Evolutionary conservation across 2,888 invertebrate species (phyloP).

Genomic region (Stenolophus ochropezus): DNA sequence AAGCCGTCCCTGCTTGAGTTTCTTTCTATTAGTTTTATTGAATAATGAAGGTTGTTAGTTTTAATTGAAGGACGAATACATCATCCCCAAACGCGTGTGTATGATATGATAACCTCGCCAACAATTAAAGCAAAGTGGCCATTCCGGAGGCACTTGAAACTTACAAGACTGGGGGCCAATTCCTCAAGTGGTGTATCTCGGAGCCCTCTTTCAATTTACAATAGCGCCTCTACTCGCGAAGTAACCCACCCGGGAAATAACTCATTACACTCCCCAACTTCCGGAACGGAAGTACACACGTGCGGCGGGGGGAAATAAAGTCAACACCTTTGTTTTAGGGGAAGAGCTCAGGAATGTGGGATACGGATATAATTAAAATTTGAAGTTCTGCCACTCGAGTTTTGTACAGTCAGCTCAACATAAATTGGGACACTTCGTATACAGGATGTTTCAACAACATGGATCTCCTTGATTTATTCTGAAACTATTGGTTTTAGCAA

Average conservation of each 20-base stretch:
- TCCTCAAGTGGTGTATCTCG: neutral
- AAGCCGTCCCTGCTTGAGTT: too few relatives aligned
- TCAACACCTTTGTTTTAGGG: neutral
- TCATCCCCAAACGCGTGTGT: too few relatives aligned
- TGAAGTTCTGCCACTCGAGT: too few relatives aligned
- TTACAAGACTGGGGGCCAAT: neutral
- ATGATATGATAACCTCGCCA: neutral
- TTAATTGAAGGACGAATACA: too few relatives aligned
- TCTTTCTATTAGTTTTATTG: neutral
- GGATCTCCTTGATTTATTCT: too few relatives aligned
- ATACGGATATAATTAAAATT: too few relatives aligned
- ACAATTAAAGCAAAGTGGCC: neutral
- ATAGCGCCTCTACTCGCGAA: neutral
- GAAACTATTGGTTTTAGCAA: too few relatives aligned
- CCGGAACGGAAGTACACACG: neutral
- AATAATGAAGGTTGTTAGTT: too few relatives aligned
- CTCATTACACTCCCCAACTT: neutral
- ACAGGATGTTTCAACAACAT: too few relatives aligned
- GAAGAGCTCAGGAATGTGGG: too few relatives aligned
- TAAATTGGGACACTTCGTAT: too few relatives aligned
- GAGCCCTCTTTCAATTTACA: neutral
- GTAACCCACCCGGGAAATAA: neutral
- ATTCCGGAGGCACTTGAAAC: neutral
- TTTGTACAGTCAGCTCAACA: too few relatives aligned
- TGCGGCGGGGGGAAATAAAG: neutral